These are phyloP conservation scores for Eremophila alpestris DNA, from an alignment of 2,797 vertebrate species.

Conservation along the genomic window DNA sequence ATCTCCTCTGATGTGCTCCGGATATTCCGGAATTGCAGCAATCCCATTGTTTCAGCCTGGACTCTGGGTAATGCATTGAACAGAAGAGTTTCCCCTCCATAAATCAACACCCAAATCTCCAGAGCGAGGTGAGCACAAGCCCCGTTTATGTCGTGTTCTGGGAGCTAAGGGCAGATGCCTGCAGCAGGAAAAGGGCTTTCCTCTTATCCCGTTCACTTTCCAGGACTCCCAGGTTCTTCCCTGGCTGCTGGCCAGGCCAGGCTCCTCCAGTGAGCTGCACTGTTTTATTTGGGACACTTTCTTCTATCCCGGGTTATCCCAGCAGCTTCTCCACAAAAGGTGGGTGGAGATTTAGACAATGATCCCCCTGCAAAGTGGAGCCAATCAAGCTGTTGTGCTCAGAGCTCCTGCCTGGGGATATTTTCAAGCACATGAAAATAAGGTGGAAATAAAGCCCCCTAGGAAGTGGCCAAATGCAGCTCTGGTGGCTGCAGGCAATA, in stretches of 20 bases:
- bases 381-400: neutral
- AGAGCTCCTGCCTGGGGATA: neutral
- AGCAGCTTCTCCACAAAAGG: neutral
- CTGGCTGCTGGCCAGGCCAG: constrained; percentile 1
- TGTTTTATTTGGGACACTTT: neutral
- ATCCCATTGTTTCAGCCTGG: neutral
- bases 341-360: neutral
- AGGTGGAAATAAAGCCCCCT: neutral
- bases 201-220: neutral
- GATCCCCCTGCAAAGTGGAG: neutral
- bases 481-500: neutral
- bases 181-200: neutral
- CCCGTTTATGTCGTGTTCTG: neutral
- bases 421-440: neutral
- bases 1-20: neutral
- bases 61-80: neutral
- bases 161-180: neutral
- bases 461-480: neutral
- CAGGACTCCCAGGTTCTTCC: neutral
- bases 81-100: neutral
- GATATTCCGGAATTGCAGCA: neutral
- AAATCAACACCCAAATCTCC: neutral
- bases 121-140: neutral
- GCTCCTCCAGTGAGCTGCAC: neutral
- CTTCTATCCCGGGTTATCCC: neutral